These are phyloP conservation scores for Trypoxylus dichotomus DNA, from an alignment of 1,140 invertebrate species.

Conservation along the genomic window DNA sequence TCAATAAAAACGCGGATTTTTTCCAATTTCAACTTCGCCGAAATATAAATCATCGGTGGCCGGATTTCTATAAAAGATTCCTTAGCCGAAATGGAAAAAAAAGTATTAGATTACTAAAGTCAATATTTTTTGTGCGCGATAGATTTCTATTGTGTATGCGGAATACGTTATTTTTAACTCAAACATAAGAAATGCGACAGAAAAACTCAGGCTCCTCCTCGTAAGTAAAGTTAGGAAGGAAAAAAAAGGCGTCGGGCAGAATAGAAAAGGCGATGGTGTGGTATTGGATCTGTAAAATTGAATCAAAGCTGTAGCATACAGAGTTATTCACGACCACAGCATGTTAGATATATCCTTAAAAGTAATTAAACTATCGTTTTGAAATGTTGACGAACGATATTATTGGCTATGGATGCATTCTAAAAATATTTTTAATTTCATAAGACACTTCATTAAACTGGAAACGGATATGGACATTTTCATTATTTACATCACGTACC, in stretches of 20 bases:
- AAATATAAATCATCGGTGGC: slow-evolving; percentile 22
- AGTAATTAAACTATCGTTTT: too few relatives aligned
- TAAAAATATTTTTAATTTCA: too few relatives aligned
- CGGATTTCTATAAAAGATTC: slow-evolving; percentile 11
- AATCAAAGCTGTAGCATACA: too few relatives aligned
- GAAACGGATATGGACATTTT: too few relatives aligned
- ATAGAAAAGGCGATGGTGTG: background rate
- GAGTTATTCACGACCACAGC: too few relatives aligned
- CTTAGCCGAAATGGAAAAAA: slow-evolving; percentile 13
- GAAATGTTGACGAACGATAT: too few relatives aligned
- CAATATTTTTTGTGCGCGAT: slow-evolving; percentile 15
- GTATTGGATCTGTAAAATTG: background rate
- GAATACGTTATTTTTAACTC: slow-evolving; percentile 18
- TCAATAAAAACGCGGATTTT: slow-evolving; percentile 21
- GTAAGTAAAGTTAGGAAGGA: background rate
- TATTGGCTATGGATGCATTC: too few relatives aligned
- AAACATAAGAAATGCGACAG: background rate
- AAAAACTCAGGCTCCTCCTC: background rate
- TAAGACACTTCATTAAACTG: too few relatives aligned
- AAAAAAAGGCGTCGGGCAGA: background rate
- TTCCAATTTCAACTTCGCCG: slow-evolving; percentile 17
- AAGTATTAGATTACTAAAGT: slow-evolving; percentile 24
- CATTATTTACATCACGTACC: too few relatives aligned
- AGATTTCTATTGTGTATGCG: slow-evolving; percentile 5
- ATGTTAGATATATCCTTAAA: too few relatives aligned